Percentiles rank a stretch among this genome's conserved stretches.
Conservation (phyloP, 2,888 invertebrate genomes). For the Xestia xanthographa region DNA sequence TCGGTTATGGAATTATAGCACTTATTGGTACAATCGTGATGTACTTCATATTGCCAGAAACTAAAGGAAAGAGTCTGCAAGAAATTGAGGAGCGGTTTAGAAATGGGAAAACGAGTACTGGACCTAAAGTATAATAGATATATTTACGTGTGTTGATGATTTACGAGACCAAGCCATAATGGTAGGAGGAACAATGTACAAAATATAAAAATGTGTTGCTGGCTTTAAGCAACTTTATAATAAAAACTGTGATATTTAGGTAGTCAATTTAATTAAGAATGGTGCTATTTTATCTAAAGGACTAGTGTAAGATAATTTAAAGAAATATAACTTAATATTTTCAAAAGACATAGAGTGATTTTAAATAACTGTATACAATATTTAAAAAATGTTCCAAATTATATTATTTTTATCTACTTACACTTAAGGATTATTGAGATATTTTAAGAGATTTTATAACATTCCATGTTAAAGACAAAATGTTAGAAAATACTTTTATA, state of each 20-base stretch:
- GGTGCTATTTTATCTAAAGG: slow-evolving; percentile 37
- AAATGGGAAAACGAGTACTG: slow-evolving; percentile 72
- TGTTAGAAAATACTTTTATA: slow-evolving; percentile 30
- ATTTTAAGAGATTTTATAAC: slow-evolving; percentile 45
- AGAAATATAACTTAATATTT: slow-evolving; percentile 50
- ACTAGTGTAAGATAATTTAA: slow-evolving; percentile 34
- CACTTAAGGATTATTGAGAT: slow-evolving; percentile 39
- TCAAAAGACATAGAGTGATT: slow-evolving; percentile 47
- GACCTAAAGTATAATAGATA: slow-evolving; percentile 69
- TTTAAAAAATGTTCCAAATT: slow-evolving; percentile 44
- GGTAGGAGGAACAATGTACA: slow-evolving; percentile 48
- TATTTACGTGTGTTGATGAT: neutral
- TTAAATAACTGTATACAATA: slow-evolving; percentile 21
- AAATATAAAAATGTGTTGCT: slow-evolving; percentile 66
- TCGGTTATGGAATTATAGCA: slow-evolving; percentile 91
- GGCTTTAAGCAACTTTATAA: slow-evolving; percentile 75
- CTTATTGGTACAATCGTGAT: slow-evolving; percentile 90
- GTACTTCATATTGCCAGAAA: slow-evolving; percentile 92
- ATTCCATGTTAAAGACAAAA: slow-evolving; percentile 61
- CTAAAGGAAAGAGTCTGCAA: slow-evolving; percentile 92
- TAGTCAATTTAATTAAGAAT: slow-evolving; percentile 72
- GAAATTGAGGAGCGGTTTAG: slow-evolving; percentile 92
- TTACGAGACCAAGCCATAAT: slow-evolving; percentile 45
- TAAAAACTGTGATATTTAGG: slow-evolving; percentile 85
- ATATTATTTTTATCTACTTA: slow-evolving; percentile 17